Evolutionary conservation across 2,888 invertebrate species (phyloP).

Genomic region (Archips xylosteana): DNA sequence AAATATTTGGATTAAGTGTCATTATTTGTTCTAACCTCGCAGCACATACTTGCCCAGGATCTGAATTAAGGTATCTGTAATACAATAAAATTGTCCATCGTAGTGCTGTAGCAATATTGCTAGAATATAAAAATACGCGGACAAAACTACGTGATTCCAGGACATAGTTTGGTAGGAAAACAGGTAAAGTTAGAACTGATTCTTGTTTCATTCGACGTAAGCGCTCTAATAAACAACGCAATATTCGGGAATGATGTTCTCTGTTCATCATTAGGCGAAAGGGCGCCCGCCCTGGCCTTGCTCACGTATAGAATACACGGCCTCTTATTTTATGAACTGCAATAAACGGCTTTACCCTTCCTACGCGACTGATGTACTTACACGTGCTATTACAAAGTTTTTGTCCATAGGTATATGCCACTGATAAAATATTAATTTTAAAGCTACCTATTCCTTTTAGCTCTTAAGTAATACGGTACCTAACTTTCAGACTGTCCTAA

Average conservation of each 20-base stretch:
- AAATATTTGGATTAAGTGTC: too few species aligned
- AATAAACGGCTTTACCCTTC: constrained; percentile 25
- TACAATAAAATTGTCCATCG: too few species aligned
- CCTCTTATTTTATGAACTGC: constrained; percentile 26
- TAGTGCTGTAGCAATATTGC: too few species aligned
- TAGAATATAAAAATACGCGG: neutral
- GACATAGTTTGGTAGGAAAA: neutral
- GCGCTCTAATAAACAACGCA: constrained; percentile 23
- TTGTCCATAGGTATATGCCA: neutral
- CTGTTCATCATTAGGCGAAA: constrained; percentile 35
- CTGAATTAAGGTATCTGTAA: too few species aligned
- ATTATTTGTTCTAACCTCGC: too few species aligned
- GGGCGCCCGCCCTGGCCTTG: constrained; percentile 30
- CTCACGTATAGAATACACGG: constrained; percentile 30
- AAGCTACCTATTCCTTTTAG: too few species aligned
- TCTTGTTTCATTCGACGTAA: constrained; percentile 15
- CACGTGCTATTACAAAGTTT: neutral
- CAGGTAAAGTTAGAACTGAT: constrained; percentile 2
- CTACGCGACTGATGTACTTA: neutral
- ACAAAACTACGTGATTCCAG: neutral
- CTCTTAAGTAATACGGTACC: too few species aligned
- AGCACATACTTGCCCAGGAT: too few species aligned
- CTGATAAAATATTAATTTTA: too few species aligned
- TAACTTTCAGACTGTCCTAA: neutral
- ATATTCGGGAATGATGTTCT: constrained; percentile 29